Evolutionary conservation across 2,113 vertebrate genomes (phyloP), one percentile per base, ranked within the genome.

Genomic region (Nymphicus hollandicus): DNA sequence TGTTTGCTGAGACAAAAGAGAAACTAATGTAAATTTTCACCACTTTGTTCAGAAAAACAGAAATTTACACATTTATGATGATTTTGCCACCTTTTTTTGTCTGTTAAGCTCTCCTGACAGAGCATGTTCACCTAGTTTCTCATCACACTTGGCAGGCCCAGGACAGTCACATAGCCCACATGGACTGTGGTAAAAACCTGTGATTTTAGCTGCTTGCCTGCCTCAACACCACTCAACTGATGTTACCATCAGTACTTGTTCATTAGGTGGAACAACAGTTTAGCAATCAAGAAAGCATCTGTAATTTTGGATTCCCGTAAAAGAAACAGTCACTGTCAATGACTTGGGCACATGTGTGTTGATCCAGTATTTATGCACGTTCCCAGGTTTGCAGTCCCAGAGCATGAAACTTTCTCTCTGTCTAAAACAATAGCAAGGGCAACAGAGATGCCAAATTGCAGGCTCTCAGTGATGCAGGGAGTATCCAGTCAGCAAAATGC

Each of bases 281-380:
- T 29, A 66, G n/a, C 27, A 47, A 60, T 33, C 47, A 4, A 76
- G 43, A 89, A 90, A 60, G 10, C 43, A 53, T 29, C 31, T 50
- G 19, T 31, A 50, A 39, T 61, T 78, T 66, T 66, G 24, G 14
- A 44, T 82, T 87, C 58, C 28, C 17, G 7, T 49, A 6, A 29
- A 47, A 76, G 69, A 81, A 71, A 8, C 10, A 4, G 25, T 28
- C 43, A 28, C 13, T 44, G 31, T 24, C 73, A 76, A 25, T n/a
- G 44, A 60, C 11, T 37, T 24, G 50, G 29, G 39, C 0, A 0
- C 8, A 2, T 25, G 10, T 24, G 25, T 9, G 3, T 47, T 61
- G 52, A 71, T 53, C 15, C 43, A 23, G 19, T 31, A 55, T 33
- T 58, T 50, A 47, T 29, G n/a, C 46, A 72, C 64, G 9, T n/a